Conservation (phyloP, 2,113 vertebrate genomes). For the Promerops cafer region DNA sequence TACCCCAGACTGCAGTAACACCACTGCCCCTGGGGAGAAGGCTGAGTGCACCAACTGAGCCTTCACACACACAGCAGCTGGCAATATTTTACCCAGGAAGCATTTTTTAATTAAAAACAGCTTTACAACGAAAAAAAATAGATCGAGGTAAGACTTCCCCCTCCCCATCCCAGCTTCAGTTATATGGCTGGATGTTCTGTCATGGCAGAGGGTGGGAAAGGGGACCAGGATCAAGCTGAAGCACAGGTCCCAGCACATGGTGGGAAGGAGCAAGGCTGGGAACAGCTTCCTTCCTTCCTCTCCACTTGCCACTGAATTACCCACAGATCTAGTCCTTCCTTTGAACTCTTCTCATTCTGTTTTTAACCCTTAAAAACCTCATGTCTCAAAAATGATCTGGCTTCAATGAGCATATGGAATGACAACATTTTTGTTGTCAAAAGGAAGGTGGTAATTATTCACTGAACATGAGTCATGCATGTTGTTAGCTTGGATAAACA, state of each 20-base stretch:
- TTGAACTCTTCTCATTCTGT: background rate
- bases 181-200: background rate
- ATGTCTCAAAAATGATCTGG: background rate
- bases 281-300: background rate
- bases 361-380: background rate
- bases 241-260: background rate
- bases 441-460: background rate
- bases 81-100: background rate
- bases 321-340: background rate
- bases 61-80: background rate
- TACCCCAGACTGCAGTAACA: background rate
- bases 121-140: background rate
- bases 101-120: background rate
- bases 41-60: background rate
- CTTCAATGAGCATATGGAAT: background rate
- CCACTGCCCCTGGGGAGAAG: background rate
- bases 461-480: background rate
- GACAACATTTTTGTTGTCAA: background rate
- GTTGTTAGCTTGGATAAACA: background rate
- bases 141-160: background rate
- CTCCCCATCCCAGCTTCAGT: fast-evolving
- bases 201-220: background rate
- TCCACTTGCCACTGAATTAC: background rate
- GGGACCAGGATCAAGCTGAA: background rate
- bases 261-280: background rate